phyloP scores from a whole-genome alignment of 2,888 invertebrate species.

The Torymus tubicola region DNA sequence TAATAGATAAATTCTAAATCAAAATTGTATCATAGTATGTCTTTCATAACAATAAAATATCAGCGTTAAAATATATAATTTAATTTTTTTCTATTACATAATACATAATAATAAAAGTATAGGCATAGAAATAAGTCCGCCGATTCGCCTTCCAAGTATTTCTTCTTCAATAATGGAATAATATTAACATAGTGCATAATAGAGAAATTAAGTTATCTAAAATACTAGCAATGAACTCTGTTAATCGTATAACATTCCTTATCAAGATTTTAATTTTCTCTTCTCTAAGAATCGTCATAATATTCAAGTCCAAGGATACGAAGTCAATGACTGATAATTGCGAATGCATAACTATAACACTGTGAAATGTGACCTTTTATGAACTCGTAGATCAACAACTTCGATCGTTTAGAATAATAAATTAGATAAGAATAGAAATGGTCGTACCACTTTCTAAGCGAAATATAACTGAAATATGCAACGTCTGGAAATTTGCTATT shows the following conservation, averaged over 20 bases:
- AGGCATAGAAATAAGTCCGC: no score
- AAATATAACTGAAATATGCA: neutral
- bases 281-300: neutral
- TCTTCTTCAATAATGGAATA: no score
- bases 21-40: no score
- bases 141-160: no score
- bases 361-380: slow-evolving; percentile 1
- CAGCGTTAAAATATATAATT: no score
- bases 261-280: slow-evolving; percentile 17
- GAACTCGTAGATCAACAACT: neutral
- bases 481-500: no score
- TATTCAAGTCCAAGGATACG: slow-evolving; percentile 27
- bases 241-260: slow-evolving; percentile 15
- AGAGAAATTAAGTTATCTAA: neutral
- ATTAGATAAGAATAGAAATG: slow-evolving; percentile 5
- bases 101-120: no score
- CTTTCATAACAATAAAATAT: no score
- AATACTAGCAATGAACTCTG: slow-evolving; percentile 30
- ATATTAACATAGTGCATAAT: no score
- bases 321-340: slow-evolving; percentile 45
- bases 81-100: no score
- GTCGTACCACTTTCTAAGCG: neutral
- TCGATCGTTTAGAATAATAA: neutral
- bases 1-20: no score
- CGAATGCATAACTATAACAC: slow-evolving; percentile 1